Evolutionary conservation across 1,140 invertebrate species (phyloP).

Genomic region (Scaptodrosophila lebanonensis): DNA sequence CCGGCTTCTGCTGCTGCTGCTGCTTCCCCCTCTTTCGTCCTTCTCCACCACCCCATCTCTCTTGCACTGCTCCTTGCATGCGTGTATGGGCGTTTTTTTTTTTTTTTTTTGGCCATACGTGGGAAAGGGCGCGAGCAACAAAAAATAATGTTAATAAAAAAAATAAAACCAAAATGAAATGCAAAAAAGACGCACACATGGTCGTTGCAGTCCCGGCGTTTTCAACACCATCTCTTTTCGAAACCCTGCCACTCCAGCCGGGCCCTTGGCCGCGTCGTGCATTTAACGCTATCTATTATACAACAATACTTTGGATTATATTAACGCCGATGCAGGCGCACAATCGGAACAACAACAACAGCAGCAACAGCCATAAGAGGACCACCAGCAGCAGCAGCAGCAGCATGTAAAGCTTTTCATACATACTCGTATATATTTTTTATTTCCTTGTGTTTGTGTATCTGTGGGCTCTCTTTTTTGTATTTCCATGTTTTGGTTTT

Average conservation of each 20-base stretch:
- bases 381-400: too few relatives aligned
- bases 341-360: too few relatives aligned
- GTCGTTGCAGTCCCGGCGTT: too few relatives aligned
- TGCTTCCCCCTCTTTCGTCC: not conserved
- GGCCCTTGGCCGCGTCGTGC: not conserved
- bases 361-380: not conserved
- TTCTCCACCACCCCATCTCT: not conserved
- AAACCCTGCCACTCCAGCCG: too few relatives aligned
- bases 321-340: too few relatives aligned
- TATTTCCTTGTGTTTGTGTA: not conserved
- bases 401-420: too few relatives aligned
- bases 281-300: slow-evolving; percentile 53
- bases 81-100: slow-evolving; percentile 35
- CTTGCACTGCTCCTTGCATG: not conserved
- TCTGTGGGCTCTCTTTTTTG: not conserved
- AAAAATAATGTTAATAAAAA: too few relatives aligned
- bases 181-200: too few relatives aligned
- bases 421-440: not conserved
- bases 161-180: too few relatives aligned
- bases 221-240: too few relatives aligned
- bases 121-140: slow-evolving; percentile 1
- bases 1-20: not conserved
- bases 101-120: slow-evolving; percentile 8
- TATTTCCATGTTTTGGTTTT: slow-evolving; percentile 15
- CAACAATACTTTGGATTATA: slow-evolving; percentile 44